Base-by-base conservation (phyloP, 1,140 invertebrate genomes). In the Physella acuta region DNA sequence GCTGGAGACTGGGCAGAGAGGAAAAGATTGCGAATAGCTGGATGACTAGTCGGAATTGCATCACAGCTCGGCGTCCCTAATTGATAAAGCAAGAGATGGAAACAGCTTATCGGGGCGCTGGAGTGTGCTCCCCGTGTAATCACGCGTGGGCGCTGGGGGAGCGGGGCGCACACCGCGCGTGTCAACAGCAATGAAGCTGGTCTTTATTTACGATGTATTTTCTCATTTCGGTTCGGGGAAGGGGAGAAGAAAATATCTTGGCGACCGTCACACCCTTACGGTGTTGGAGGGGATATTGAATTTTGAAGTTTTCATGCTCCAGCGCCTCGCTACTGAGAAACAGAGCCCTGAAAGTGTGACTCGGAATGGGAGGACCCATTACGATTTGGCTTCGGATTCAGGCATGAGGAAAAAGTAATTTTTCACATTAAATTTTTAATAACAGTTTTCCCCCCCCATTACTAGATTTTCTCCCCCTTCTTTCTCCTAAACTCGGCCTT, bases 381-480 rank as follows among this genome's bases (percentile, higher is more conserved):
- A 67, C 34, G 26, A 44, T 56, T 61, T 49, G 30, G 55, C 67
- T 60, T 39, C 37, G 26, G 4, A 34, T 26, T 31, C 36, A 61
- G 26, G 36, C 36, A 61, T 60, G 58, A 39, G 34, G 67, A 68
- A 68, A 68, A 68, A 60, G 31, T 34, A 33, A 62, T 53, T 53
- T 61, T 62, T 70, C 58, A 66, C 64, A 66, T 66, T 66, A 56
- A 66, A 56, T 66, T 66, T 66, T 66, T 66, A 66, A 66, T 66
- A 56, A 53, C 52, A 37, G 36, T 56, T 39, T 55, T 51, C 66
- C 33, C 17, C 37, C 53, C 52, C 60, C 30, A 5, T 68, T 49
- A 53, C 39, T n/a, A n/a, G n/a, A n/a, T 49, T 68, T 33, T 59
- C 30, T 24, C 30, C 39, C 56, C 53, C 51, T 1, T 36, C 24